Conservation (phyloP, 2,888 invertebrate species). For the Camptogramma bilineatum region DNA sequence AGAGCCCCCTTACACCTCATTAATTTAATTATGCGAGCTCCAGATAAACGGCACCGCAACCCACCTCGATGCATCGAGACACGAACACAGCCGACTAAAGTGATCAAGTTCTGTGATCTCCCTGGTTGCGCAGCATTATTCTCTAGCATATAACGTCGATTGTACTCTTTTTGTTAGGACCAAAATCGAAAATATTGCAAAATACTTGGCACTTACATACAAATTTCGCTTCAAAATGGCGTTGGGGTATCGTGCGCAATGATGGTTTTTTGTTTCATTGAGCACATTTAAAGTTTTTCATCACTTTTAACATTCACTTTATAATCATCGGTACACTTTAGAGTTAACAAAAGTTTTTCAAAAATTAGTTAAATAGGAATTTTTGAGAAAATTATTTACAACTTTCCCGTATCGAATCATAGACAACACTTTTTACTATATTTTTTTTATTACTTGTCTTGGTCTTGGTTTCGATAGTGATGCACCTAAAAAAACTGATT, state of each 20-base stretch:
- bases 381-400: slow-evolving; percentile 80
- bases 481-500: slow-evolving; percentile 14
- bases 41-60: slow-evolving; percentile 71
- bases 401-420: slow-evolving; percentile 77
- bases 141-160: slow-evolving; percentile 56
- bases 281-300: slow-evolving; percentile 71
- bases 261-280: slow-evolving; percentile 84
- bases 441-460: slow-evolving; percentile 8
- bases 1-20: slow-evolving; percentile 37
- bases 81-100: slow-evolving; percentile 25
- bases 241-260: slow-evolving; percentile 85
- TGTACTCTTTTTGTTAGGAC: slow-evolving; percentile 58
- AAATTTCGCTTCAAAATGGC: slow-evolving; percentile 87
- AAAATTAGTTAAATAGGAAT: slow-evolving; percentile 59
- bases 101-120: slow-evolving; percentile 51
- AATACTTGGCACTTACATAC: slow-evolving; percentile 86
- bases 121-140: slow-evolving; percentile 55
- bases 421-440: slow-evolving; percentile 47
- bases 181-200: slow-evolving; percentile 79
- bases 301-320: slow-evolving; percentile 70
- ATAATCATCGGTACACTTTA: slow-evolving; percentile 66
- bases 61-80: slow-evolving; percentile 70
- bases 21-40: slow-evolving; percentile 78
- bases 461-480: slow-evolving; percentile 7
- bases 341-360: slow-evolving; percentile 58